Conservation (phyloP, 2,113 vertebrate species). For the Colistium nudipinnis region DNA sequence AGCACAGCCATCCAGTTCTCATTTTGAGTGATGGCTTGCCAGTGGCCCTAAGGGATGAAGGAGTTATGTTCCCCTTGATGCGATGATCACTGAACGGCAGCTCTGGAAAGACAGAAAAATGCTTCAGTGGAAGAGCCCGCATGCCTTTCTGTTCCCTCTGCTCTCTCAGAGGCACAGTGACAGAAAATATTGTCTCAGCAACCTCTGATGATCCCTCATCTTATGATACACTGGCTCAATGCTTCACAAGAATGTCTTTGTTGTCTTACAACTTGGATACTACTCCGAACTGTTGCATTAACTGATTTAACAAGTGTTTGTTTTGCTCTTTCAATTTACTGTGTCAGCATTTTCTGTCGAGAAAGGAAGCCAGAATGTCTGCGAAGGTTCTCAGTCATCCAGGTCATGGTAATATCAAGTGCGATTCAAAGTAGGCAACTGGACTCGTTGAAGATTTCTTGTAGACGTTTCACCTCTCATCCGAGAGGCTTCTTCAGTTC, state of each 20-base stretch:
- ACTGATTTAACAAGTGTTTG: too few relatives aligned
- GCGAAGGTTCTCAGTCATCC: too few relatives aligned
- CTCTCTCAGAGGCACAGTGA: slow-evolving; percentile 34
- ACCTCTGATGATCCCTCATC: slow-evolving; percentile 47
- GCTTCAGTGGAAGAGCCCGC: slow-evolving; percentile 48
- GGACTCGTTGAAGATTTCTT: too few relatives aligned
- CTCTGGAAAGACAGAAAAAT: slow-evolving; percentile 54
- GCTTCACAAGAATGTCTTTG: slow-evolving; percentile 3
- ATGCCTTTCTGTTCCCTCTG: slow-evolving; percentile 49
- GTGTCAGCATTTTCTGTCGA: too few relatives aligned
- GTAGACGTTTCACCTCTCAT: too few relatives aligned
- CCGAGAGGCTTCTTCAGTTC: too few relatives aligned
- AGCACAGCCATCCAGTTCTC: slow-evolving; percentile 54
- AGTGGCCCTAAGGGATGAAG: slow-evolving; percentile 60
- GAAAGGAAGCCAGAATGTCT: too few relatives aligned
- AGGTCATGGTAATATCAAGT: too few relatives aligned
- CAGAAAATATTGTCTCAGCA: slow-evolving; percentile 55
- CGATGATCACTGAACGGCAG: slow-evolving; percentile 62
- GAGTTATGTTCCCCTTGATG: slow-evolving; percentile 66
- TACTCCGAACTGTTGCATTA: neutral
- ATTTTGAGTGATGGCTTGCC: slow-evolving; percentile 66
- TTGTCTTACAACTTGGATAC: slow-evolving; percentile 16
- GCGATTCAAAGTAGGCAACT: too few relatives aligned
- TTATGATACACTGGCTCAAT: slow-evolving; percentile 11
- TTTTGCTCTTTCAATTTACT: too few relatives aligned